Evolutionary conservation across 2,888 invertebrate genomes (phyloP).

Genomic region (Hypselothyrea guttata): DNA sequence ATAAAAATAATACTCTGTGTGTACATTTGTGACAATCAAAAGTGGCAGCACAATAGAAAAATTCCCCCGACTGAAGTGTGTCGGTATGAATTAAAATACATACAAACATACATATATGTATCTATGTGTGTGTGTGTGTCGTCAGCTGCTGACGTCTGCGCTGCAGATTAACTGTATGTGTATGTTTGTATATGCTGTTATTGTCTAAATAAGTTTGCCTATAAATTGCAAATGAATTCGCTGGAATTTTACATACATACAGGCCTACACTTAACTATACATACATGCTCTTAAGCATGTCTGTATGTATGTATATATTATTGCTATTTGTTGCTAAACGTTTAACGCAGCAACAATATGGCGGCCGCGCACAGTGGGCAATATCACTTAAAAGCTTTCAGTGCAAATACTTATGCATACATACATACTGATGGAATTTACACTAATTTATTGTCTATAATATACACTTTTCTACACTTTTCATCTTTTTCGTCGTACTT

Average conservation of each 20-base stretch:
- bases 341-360: conserved; percentile 39
- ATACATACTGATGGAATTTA: not conserved
- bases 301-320: not conserved
- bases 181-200: not conserved
- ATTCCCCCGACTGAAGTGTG: not conserved
- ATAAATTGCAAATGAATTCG: not conserved
- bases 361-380: conserved; percentile 29
- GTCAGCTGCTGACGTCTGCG: conserved; percentile 25
- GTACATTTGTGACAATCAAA: conserved; percentile 20
- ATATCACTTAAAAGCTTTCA: conserved; percentile 26
- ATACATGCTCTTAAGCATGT: not conserved
- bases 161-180: conserved; percentile 5
- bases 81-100: not conserved
- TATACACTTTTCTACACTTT: not conserved
- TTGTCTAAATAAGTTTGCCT: not conserved
- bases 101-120: not conserved
- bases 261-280: not conserved
- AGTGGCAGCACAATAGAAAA: conserved; percentile 14
- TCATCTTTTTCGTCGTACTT: not conserved
- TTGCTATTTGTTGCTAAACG: conserved; percentile 12
- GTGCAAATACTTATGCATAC: conserved; percentile 9
- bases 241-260: not conserved
- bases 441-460: not conserved
- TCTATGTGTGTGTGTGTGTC: not conserved
- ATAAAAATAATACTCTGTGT: conserved; percentile 14